A percentile compares a stretch with the other conserved stretches of the same genome.
Evolutionary conservation across 1,140 invertebrate genomes (phyloP).

Genomic region (Procambarus clarkii): DNA sequence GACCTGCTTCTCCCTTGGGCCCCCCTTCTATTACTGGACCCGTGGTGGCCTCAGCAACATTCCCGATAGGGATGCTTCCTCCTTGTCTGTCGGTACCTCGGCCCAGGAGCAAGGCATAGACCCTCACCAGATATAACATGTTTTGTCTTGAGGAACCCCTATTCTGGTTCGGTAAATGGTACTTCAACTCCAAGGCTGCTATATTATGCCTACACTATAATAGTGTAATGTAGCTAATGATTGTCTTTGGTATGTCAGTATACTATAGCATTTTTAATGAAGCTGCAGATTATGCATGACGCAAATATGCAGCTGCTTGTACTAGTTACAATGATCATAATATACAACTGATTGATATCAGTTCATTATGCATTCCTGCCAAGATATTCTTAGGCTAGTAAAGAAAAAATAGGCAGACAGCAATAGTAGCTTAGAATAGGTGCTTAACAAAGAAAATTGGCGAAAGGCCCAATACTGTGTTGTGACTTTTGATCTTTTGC

Average conservation of each 20-base stretch:
- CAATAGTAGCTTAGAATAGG: background rate
- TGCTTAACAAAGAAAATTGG: background rate
- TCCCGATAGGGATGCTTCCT: conserved; percentile 83
- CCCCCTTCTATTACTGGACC: conserved; percentile 89
- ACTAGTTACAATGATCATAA: background rate
- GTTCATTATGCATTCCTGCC: background rate
- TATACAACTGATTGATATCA: background rate
- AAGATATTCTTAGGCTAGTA: background rate
- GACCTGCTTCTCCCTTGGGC: conserved; percentile 78
- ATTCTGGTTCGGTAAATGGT: background rate
- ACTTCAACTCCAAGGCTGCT: background rate
- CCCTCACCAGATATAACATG: conserved; percentile 44
- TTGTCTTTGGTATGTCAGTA: background rate
- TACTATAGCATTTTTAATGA: background rate
- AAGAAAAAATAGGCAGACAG: background rate
- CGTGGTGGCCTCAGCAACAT: conserved; percentile 84
- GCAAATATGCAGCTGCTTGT: background rate
- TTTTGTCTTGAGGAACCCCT: background rate
- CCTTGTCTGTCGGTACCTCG: conserved; percentile 68
- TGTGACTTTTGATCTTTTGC: background rate
- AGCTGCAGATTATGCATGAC: no score
- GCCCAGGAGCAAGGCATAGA: conserved; percentile 42
- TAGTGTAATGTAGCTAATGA: background rate
- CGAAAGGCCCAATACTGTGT: no score
- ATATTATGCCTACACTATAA: background rate